These are phyloP conservation scores for Calidris pygmaea DNA, from an alignment of 2,113 vertebrate species.

Conservation along the genomic window DNA sequence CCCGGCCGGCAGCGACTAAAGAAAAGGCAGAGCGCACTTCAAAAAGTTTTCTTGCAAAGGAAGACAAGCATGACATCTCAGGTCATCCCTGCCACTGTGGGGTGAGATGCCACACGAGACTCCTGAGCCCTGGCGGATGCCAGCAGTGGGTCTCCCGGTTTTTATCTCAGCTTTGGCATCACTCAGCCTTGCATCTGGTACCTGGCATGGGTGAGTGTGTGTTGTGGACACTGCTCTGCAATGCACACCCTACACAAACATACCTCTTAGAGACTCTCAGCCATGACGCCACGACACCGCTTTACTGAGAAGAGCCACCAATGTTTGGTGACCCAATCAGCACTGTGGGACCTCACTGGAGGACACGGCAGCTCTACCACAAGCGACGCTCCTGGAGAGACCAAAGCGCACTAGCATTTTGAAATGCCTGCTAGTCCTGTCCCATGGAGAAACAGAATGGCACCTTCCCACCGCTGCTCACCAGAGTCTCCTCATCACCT, in stretches of 20 bases:
- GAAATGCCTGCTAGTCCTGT: background rate
- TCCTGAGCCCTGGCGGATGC: background rate
- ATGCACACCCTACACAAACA: fast-evolving
- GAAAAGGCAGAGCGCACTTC: background rate
- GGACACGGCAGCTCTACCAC: fast-evolving
- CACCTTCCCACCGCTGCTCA: background rate
- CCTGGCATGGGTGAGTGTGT: fast-evolving
- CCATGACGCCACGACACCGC: fast-evolving
- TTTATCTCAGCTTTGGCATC: fast-evolving
- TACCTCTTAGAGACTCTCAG: background rate
- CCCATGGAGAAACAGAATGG: background rate
- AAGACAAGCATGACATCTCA: background rate
- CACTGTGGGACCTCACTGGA: background rate
- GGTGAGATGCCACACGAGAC: fast-evolving
- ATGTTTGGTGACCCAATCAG: background rate
- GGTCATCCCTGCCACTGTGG: background rate
- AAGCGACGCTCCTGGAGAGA: background rate
- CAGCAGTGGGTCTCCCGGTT: background rate
- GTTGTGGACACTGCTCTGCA: fast-evolving
- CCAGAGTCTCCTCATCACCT: background rate
- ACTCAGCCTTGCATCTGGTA: fast-evolving
- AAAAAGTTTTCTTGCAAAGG: background rate
- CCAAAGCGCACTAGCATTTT: background rate
- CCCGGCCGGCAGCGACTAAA: background rate
- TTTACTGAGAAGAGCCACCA: background rate